Conservation (phyloP, 2,888 invertebrate species). For the Abrostola tripartita region DNA sequence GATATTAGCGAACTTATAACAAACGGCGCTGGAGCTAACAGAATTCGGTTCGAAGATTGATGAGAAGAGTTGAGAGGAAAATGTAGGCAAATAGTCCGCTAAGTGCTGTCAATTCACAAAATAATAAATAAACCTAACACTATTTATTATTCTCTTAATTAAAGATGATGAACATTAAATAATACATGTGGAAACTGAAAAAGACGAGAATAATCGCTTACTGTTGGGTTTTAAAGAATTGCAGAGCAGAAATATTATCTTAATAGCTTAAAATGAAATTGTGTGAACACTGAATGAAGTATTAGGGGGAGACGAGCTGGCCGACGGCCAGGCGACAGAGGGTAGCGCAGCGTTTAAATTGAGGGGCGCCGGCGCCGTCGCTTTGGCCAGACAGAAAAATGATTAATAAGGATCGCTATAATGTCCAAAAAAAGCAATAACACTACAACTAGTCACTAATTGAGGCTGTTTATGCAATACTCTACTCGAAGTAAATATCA, state of each 20-base stretch:
- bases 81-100: not conserved
- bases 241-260: not conserved
- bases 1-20: conserved; percentile 40
- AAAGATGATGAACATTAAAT: not conserved
- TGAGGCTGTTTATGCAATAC: too few species aligned
- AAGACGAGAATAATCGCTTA: not conserved
- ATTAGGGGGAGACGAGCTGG: conserved; percentile 62
- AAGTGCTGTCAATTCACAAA: conserved; percentile 19
- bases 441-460: too few species aligned
- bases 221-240: conserved; percentile 6
- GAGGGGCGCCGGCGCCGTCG: conserved; percentile 66
- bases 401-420: conserved; percentile 21
- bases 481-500: too few species aligned
- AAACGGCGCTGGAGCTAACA: conserved; percentile 28
- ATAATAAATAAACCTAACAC: conserved; percentile 20
- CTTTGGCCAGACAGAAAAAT: conserved; percentile 41
- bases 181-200: conserved; percentile 5
- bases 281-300: conserved; percentile 57
- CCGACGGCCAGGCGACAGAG: conserved; percentile 60
- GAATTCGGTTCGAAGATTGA: conserved; percentile 23
- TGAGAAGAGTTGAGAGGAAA: conserved; percentile 15
- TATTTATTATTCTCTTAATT: conserved; percentile 25
- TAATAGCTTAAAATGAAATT: conserved; percentile 28
- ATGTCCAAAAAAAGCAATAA: conserved; percentile 12
- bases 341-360: conserved; percentile 46